These are phyloP conservation scores for Fragum sueziense DNA, from an alignment of 2,888 invertebrate species.

Conservation along the genomic window DNA sequence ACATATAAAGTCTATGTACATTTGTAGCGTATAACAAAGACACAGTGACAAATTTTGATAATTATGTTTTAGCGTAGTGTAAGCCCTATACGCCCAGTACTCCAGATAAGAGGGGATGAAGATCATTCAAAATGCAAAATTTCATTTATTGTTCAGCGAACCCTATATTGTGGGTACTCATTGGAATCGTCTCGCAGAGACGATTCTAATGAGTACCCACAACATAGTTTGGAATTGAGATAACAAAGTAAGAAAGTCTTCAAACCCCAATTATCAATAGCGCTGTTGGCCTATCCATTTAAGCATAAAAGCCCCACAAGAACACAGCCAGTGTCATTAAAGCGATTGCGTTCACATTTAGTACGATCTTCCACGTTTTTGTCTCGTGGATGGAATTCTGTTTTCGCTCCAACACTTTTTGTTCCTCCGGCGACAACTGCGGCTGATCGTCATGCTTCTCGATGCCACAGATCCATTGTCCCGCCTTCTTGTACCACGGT, in stretches of 20 bases:
- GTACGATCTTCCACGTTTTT: slow-evolving; percentile 74
- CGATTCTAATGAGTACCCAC: too few relatives aligned
- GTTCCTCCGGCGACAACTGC: slow-evolving; percentile 73
- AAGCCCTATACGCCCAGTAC: too few relatives aligned
- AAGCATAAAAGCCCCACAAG: slow-evolving; percentile 81
- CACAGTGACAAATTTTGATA: too few relatives aligned
- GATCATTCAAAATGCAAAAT: neutral
- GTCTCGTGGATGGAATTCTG: slow-evolving; percentile 81
- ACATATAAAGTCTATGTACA: too few relatives aligned
- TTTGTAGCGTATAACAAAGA: too few relatives aligned
- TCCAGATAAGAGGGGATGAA: too few relatives aligned
- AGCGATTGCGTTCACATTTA: slow-evolving; percentile 80
- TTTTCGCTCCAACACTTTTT: slow-evolving; percentile 70
- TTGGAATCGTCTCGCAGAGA: too few relatives aligned
- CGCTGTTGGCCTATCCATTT: slow-evolving; percentile 11
- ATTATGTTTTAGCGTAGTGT: too few relatives aligned
- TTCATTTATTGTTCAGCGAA: too few relatives aligned
- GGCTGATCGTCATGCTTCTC: slow-evolving; percentile 74
- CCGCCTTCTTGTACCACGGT: slow-evolving; percentile 77
- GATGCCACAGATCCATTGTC: slow-evolving; percentile 82
- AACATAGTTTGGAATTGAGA: too few relatives aligned
- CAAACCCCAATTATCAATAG: neutral
- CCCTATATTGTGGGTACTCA: too few relatives aligned
- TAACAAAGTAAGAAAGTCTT: too few relatives aligned
- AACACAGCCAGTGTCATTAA: slow-evolving; percentile 80